phyloP scores from a whole-genome alignment of 2,113 vertebrate genomes.

The Crypturellus undulatus region DNA sequence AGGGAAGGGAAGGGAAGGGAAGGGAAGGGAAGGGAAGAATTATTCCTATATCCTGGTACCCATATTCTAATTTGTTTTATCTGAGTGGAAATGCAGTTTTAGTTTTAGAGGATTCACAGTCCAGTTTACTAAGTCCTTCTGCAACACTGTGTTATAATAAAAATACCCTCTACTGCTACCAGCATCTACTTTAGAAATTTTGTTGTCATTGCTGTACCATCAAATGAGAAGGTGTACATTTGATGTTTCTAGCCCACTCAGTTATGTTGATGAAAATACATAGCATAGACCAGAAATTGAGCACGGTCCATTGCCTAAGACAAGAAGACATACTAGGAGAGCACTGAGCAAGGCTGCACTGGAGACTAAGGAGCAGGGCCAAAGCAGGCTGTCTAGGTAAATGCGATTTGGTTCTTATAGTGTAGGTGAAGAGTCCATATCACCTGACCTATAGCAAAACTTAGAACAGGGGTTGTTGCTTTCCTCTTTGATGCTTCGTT shows the following conservation, averaged over 20 bases:
- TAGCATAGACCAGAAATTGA: neutral
- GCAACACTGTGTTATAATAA: neutral
- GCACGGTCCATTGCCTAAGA: neutral
- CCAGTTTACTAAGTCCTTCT: neutral
- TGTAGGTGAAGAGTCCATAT: neutral
- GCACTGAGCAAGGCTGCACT: neutral
- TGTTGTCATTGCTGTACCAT: neutral
- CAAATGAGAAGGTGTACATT: neutral
- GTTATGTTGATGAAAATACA: neutral
- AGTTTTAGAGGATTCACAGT: neutral
- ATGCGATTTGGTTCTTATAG: neutral
- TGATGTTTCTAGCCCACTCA: neutral
- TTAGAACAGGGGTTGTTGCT: neutral
- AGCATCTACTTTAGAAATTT: neutral
- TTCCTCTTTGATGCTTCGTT: neutral
- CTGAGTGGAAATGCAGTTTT: neutral
- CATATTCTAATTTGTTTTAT: neutral
- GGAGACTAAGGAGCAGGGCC: neutral
- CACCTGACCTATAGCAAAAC: neutral
- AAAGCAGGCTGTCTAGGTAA: neutral
- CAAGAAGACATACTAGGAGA: rapidly evolving
- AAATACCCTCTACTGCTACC: neutral
- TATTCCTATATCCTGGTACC: neutral
- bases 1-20: neutral
- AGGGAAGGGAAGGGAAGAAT: neutral